Percentiles rank a stretch among this genome's conserved stretches.
These are phyloP conservation scores for Crotalus viridis DNA, from an alignment of 2,113 vertebrate genomes.

Conservation along the genomic window DNA sequence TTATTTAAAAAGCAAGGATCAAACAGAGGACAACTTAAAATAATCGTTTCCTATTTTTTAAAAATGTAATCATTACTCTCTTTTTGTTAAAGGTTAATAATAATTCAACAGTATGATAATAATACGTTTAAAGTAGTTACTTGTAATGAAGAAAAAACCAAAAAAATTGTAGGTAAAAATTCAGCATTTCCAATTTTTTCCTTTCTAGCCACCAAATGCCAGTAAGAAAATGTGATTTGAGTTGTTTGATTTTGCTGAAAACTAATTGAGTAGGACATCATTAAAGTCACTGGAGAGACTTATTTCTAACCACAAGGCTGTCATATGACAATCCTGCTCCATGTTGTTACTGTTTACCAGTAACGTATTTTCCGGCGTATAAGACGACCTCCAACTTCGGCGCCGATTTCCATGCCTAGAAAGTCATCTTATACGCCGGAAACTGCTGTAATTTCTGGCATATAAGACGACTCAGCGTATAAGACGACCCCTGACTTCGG, in stretches of 20 bases:
- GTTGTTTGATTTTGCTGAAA: background rate
- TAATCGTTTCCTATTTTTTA: background rate
- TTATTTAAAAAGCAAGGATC: background rate
- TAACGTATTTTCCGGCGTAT: too few relatives aligned
- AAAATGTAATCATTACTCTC: background rate
- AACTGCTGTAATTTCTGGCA: too few relatives aligned
- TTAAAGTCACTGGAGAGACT: background rate
- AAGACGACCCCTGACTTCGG: too few relatives aligned
- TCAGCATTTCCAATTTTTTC: background rate
- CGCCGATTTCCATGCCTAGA: too few relatives aligned
- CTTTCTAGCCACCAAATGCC: background rate
- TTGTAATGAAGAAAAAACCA: background rate
- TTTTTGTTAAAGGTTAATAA: background rate
- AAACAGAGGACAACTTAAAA: background rate
- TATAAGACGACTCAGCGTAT: too few relatives aligned
- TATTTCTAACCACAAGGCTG: background rate
- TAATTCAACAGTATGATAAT: background rate
- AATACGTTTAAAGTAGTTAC: background rate
- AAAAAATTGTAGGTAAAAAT: background rate
- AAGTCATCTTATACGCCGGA: too few relatives aligned
- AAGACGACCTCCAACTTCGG: too few relatives aligned
- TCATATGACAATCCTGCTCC: background rate
- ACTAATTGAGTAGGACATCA: background rate
- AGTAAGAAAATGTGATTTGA: background rate
- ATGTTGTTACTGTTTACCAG: background rate